phyloP scores from a whole-genome alignment of 2,113 vertebrate genomes.

The Fukomys damarensis region DNA sequence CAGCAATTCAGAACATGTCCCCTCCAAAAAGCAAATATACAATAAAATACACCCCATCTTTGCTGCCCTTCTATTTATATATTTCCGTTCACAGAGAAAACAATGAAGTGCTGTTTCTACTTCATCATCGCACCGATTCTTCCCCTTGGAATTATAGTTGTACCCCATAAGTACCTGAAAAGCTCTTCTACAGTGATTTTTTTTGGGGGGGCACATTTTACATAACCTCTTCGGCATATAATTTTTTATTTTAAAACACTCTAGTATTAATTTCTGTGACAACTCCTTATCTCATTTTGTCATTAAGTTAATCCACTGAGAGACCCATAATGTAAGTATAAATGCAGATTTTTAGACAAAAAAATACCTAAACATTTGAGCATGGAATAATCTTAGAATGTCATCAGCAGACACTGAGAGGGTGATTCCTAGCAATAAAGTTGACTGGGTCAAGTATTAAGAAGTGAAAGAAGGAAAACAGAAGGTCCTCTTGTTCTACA shows the following conservation, averaged over 20 bases:
- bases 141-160: background rate
- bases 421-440: background rate
- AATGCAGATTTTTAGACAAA: background rate
- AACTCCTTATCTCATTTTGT: background rate
- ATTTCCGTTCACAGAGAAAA: background rate
- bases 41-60: background rate
- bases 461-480: background rate
- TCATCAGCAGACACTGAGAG: background rate
- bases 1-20: background rate
- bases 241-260: conserved; percentile 4
- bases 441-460: background rate
- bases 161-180: background rate
- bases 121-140: background rate
- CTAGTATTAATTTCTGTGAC: background rate
- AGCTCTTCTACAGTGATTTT: background rate
- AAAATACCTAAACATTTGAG: background rate
- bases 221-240: background rate
- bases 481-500: background rate
- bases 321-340: background rate
- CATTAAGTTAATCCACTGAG: background rate
- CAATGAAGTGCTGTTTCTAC: background rate
- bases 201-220: background rate
- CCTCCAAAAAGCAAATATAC: background rate
- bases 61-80: background rate
- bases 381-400: background rate